Evolutionary conservation across 2,888 invertebrate species (phyloP).

Genomic region (Macropis europaea): DNA sequence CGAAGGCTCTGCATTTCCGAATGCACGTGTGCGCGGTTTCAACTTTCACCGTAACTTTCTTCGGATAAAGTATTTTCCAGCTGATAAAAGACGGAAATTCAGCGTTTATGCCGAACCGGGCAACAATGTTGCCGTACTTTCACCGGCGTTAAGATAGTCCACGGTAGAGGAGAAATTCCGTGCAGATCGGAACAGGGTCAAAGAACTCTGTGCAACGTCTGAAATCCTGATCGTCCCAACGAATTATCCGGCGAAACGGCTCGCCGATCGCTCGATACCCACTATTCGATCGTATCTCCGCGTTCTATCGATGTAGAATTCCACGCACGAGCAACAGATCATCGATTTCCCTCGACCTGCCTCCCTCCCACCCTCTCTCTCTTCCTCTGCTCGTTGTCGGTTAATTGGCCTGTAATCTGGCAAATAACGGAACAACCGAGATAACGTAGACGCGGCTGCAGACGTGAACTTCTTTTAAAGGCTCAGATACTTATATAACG

Average conservation of each 20-base stretch:
- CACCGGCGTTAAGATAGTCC: slow-evolving; percentile 33
- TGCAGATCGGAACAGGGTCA: slow-evolving; percentile 42
- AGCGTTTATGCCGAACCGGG: not conserved
- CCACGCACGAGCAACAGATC: slow-evolving; percentile 6
- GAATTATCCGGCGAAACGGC: slow-evolving; percentile 22
- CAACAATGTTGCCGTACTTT: slow-evolving; percentile 46
- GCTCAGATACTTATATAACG: slow-evolving; percentile 16
- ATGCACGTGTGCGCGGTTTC: not conserved
- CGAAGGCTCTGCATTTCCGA: too few relatives aligned
- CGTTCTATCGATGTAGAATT: slow-evolving; percentile 5
- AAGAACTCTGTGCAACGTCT: slow-evolving; percentile 38
- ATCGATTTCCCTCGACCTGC: slow-evolving; percentile 37
- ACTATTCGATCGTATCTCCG: slow-evolving; percentile 4
- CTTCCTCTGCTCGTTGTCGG: slow-evolving; percentile 6
- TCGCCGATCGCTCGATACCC: slow-evolving; percentile 22
- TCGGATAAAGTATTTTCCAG: slow-evolving; percentile 1
- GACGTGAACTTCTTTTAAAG: slow-evolving; percentile 1
- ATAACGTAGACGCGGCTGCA: slow-evolving; percentile 11
- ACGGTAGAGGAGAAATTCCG: slow-evolving; percentile 37
- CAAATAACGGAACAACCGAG: slow-evolving; percentile 41
- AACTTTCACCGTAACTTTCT: slow-evolving; percentile 29
- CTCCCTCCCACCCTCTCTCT: slow-evolving; percentile 20
- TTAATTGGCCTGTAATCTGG: slow-evolving; percentile 50
- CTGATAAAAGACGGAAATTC: slow-evolving; percentile 32
- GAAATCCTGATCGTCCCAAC: slow-evolving; percentile 32